phyloP scores from a whole-genome alignment of 1,140 invertebrate species.

The Drepana arcuata region DNA sequence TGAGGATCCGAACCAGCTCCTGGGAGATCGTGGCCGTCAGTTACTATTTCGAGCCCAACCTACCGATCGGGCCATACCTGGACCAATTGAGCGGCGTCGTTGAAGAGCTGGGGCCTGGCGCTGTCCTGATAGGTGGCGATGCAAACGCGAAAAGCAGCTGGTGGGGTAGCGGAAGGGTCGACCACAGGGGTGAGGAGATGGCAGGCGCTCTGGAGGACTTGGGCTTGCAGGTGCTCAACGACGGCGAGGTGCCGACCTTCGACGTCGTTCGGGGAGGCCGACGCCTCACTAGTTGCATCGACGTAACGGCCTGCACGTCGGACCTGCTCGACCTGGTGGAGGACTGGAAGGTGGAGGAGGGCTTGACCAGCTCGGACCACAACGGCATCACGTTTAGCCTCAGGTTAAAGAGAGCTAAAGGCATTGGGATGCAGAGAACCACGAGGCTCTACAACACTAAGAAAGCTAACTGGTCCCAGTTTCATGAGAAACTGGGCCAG shows the following conservation, averaged over 20 bases:
- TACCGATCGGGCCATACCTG: no score
- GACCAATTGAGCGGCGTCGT: no score
- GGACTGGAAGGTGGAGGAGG: constrained; percentile 8
- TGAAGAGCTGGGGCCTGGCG: constrained; percentile 4
- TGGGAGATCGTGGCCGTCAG: no score
- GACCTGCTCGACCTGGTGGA: constrained; percentile 4
- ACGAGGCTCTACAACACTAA: constrained; percentile 18
- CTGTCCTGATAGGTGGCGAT: constrained; percentile 24
- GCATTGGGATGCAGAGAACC: constrained; percentile 1
- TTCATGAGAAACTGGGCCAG: no score
- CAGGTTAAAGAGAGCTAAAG: not conserved
- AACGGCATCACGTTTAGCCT: constrained; percentile 8
- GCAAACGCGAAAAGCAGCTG: constrained; percentile 31
- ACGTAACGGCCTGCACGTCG: constrained; percentile 20
- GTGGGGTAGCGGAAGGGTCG: constrained; percentile 26
- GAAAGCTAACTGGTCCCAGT: constrained; percentile 18
- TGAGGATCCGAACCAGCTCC: no score
- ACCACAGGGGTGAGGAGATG: constrained; percentile 13
- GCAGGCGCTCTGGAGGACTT: constrained; percentile 13
- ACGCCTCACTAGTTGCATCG: constrained; percentile 17
- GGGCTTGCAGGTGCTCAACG: constrained; percentile 19
- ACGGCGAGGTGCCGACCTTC: constrained; percentile 20
- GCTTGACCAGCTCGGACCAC: constrained; percentile 11
- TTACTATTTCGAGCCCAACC: no score
- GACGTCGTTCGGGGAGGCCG: constrained; percentile 7